Conservation (phyloP, 1,140 invertebrate species). For the Tetramorium parvispinum region DNA sequence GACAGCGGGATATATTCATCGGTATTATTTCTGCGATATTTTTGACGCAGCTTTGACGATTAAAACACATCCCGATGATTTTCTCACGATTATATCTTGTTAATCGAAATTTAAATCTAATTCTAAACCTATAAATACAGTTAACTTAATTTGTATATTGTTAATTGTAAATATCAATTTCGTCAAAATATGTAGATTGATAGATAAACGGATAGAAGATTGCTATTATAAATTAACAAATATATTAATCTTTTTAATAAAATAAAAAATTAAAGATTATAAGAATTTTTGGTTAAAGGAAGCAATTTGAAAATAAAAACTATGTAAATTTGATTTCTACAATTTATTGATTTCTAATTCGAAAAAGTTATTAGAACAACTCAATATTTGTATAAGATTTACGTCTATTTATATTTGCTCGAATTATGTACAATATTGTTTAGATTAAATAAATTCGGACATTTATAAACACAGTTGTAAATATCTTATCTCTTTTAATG, state of each 20-base stretch:
- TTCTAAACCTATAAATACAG: neutral
- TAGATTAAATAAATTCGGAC: neutral
- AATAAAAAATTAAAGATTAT: neutral
- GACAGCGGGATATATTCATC: conserved; percentile 7
- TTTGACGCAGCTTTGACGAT: neutral
- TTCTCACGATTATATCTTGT: neutral
- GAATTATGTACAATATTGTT: neutral
- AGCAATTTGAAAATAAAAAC: neutral
- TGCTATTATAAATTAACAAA: neutral
- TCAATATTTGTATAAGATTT: neutral
- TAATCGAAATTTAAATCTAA: neutral
- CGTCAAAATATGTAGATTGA: neutral
- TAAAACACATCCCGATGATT: neutral
- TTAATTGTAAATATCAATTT: neutral
- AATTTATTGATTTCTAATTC: neutral
- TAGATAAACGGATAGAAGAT: neutral
- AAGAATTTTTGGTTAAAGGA: neutral
- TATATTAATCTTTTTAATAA: neutral
- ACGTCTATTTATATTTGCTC: neutral
- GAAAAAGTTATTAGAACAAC: neutral
- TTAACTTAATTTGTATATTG: neutral
- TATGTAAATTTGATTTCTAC: neutral
- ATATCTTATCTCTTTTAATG: neutral
- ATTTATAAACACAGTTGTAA: neutral
- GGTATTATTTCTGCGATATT: conserved; percentile 6